phyloP scores from a whole-genome alignment of 2,113 vertebrate genomes.

The Todiramphus saurophagus region DNA sequence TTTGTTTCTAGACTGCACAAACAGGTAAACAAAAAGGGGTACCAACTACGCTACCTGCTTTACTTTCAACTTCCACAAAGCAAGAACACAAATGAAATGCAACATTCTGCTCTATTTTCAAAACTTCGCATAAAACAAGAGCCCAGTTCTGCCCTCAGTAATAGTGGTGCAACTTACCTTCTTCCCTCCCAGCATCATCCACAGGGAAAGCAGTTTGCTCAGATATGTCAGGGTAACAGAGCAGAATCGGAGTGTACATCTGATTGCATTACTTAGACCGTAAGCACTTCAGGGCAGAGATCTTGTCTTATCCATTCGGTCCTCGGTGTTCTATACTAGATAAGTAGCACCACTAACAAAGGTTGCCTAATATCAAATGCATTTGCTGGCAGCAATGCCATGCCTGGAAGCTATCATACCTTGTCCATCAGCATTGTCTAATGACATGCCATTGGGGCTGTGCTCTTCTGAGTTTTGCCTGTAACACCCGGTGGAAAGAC shows the following conservation, averaged over 20 bases:
- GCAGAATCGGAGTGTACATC: neutral
- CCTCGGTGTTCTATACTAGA: neutral
- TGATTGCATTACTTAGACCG: neutral
- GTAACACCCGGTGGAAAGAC: slow-evolving; percentile 81
- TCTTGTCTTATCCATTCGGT: slow-evolving; percentile 33
- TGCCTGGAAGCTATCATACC: slow-evolving; percentile 68
- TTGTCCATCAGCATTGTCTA: slow-evolving; percentile 79
- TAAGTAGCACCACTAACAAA: neutral
- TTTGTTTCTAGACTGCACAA: neutral
- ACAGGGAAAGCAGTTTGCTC: neutral
- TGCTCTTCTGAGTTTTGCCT: slow-evolving; percentile 84
- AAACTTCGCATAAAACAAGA: neutral
- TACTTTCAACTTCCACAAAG: neutral
- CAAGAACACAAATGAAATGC: neutral
- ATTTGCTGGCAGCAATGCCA: neutral
- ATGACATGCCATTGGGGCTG: slow-evolving; percentile 79
- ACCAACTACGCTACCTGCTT: neutral
- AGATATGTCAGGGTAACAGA: neutral
- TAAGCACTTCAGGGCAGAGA: slow-evolving; percentile 44
- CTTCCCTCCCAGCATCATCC: neutral
- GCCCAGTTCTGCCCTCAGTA: neutral
- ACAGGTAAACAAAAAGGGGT: neutral
- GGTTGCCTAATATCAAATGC: neutral
- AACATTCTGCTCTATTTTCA: neutral
- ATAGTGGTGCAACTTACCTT: neutral